Percentiles rank a stretch among this genome's conserved stretches.
These are phyloP conservation scores for Pseudococcus jackbeardsleyi DNA, from an alignment of 2,888 invertebrate genomes.

Conservation along the genomic window DNA sequence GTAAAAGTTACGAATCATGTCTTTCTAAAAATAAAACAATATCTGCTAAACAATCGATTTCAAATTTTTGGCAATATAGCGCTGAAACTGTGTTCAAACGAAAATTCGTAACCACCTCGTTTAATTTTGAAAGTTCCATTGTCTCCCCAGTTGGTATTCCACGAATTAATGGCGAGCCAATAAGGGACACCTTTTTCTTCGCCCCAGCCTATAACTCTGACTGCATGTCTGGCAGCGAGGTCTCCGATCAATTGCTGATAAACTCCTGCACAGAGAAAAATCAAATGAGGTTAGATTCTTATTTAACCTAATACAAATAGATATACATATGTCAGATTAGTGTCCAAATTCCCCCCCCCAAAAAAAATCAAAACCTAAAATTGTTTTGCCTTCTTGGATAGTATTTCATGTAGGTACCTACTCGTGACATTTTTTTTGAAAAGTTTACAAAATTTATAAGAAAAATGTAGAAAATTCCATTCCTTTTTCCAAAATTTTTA, in stretches of 20 bases:
- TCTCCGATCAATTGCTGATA: constrained; percentile 62
- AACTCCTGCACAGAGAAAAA: constrained; percentile 50
- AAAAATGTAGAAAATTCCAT: too few species aligned
- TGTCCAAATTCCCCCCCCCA: too few species aligned
- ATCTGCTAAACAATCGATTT: neutral
- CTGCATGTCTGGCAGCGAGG: constrained; percentile 27
- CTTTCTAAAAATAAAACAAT: too few species aligned
- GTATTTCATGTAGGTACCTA: too few species aligned
- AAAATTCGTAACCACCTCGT: constrained; percentile 40
- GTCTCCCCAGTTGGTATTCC: constrained; percentile 63
- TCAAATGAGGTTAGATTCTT: neutral
- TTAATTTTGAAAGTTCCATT: constrained; percentile 62
- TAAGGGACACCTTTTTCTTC: constrained; percentile 62
- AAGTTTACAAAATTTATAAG: too few species aligned
- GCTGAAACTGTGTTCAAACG: constrained; percentile 45
- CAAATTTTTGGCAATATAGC: neutral
- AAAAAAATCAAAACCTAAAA: too few species aligned
- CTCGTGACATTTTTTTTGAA: too few species aligned
- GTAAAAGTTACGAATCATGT: too few species aligned
- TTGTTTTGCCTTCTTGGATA: too few species aligned
- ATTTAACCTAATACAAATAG: neutral
- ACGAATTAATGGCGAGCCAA: constrained; percentile 64
- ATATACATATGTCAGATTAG: too few species aligned
- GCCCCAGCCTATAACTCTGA: constrained; percentile 64
- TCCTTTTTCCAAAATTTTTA: too few species aligned